A percentile compares a stretch with the other conserved stretches of the same genome.
Conservation (phyloP, 2,113 vertebrate genomes). For the Oncorhynchus masou region DNA sequence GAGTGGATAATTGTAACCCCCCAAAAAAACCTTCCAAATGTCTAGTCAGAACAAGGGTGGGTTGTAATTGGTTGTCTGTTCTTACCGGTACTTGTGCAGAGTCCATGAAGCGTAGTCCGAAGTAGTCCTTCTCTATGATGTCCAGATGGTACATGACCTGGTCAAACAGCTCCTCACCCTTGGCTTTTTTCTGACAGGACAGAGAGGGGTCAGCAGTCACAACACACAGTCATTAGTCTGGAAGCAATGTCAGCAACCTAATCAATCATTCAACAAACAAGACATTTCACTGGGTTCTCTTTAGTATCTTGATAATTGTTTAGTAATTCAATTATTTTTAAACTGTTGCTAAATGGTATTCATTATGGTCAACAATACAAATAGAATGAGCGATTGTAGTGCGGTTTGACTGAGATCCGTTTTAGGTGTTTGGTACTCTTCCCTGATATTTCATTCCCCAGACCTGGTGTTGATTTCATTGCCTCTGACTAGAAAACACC, state of each 20-base stretch:
- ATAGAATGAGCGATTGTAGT: too few species aligned
- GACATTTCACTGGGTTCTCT: not conserved
- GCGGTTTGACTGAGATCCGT: too few species aligned
- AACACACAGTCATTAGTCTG: not conserved
- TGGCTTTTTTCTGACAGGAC: conserved; percentile 91
- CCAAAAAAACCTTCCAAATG: too few species aligned
- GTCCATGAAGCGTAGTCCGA: conserved; percentile 97
- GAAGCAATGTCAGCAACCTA: not conserved
- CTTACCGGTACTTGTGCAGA: conserved; percentile 96
- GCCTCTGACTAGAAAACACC: not conserved
- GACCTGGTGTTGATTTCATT: not conserved
- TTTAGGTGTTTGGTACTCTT: too few species aligned
- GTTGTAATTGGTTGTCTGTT: not conserved
- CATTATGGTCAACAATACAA: too few species aligned
- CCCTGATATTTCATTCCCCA: too few species aligned
- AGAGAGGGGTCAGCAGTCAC: not conserved
- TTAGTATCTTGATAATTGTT: not conserved
- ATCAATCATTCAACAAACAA: not conserved
- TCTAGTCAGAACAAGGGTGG: too few species aligned
- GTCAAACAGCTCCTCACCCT: conserved; percentile 95
- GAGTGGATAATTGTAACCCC: too few species aligned
- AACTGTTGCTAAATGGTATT: too few species aligned
- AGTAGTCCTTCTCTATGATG: conserved; percentile 96
- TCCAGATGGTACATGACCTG: conserved; percentile 99
- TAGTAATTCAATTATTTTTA: too few species aligned